A percentile compares a stretch with the other conserved stretches of the same genome.
Conservation (phyloP, 2,113 vertebrate genomes). For the Maccullochella peelii region DNA sequence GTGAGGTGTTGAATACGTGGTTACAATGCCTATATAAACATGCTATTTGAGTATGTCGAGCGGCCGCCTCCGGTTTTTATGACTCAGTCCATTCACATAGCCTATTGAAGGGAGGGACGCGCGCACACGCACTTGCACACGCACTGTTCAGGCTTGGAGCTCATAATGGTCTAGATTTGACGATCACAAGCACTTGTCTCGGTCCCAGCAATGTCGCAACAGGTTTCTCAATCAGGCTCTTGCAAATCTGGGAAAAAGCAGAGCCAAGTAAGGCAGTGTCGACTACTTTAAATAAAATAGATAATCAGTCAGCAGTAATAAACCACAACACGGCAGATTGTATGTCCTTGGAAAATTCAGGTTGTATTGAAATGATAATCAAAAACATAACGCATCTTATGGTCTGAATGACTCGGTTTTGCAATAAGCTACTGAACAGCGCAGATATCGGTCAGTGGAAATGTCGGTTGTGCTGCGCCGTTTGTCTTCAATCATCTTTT, state of each 20-base stretch:
- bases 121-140: slow-evolving; percentile 42
- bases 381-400: background rate
- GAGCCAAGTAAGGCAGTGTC: background rate
- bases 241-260: slow-evolving; percentile 23
- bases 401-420: background rate
- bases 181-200: slow-evolving; percentile 62
- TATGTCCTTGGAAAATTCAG: background rate
- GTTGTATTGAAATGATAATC: background rate
- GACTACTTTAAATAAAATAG: background rate
- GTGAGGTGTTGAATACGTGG: background rate
- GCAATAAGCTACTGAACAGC: background rate
- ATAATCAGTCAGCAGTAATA: background rate
- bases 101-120: slow-evolving; percentile 68
- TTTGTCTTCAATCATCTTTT: slow-evolving; percentile 20
- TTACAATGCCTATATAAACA: slow-evolving; percentile 54
- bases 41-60: slow-evolving; percentile 61
- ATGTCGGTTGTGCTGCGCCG: background rate
- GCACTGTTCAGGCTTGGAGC: slow-evolving; percentile 72
- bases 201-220: slow-evolving; percentile 79
- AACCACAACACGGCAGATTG: background rate
- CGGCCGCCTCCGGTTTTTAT: slow-evolving; percentile 77
- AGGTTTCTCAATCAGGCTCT: slow-evolving; percentile 73
- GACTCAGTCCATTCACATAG: slow-evolving; percentile 81
- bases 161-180: slow-evolving; percentile 71
- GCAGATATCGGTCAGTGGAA: slow-evolving; percentile 37